Percentiles rank a stretch among this genome's conserved stretches.
Conservation (phyloP, 2,113 vertebrate genomes). For the Hassar affinis region DNA sequence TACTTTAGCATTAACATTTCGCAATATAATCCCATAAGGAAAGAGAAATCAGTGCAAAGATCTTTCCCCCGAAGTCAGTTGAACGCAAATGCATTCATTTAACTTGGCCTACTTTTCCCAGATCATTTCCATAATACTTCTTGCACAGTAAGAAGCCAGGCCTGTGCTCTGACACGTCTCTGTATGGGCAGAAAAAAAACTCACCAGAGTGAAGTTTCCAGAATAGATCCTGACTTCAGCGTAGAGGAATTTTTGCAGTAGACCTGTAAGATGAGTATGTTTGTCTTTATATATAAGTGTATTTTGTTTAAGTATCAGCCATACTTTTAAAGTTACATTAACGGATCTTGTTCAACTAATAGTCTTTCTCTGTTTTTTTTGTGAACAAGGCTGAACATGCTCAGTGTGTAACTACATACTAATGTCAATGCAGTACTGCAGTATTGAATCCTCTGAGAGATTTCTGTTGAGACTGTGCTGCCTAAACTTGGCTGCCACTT, state of each 20-base stretch:
- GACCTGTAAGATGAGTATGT: not conserved
- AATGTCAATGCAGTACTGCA: not conserved
- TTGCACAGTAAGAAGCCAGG: not conserved
- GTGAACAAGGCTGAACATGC: too few species aligned
- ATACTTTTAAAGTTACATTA: not conserved
- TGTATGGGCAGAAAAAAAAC: not conserved
- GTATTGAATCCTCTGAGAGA: not conserved
- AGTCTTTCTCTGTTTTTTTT: too few species aligned
- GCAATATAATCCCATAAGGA: not conserved
- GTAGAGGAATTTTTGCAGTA: not conserved
- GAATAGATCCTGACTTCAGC: not conserved
- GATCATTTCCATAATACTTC: not conserved
- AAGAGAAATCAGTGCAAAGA: not conserved
- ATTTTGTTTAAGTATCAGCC: not conserved
- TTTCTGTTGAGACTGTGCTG: not conserved
- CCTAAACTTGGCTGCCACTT: not conserved
- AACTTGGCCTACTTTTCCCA: constrained; percentile 6
- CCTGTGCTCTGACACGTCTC: not conserved
- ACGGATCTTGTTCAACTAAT: not conserved
- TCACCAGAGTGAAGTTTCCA: not conserved
- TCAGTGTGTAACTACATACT: not conserved
- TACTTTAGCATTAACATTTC: not conserved
- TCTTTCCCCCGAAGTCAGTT: not conserved
- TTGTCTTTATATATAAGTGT: not conserved
- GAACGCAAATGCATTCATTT: not conserved